These are phyloP conservation scores for Caenorhabditis sp. DNA, from an alignment of 2,888 invertebrate species.

Conservation along the genomic window DNA sequence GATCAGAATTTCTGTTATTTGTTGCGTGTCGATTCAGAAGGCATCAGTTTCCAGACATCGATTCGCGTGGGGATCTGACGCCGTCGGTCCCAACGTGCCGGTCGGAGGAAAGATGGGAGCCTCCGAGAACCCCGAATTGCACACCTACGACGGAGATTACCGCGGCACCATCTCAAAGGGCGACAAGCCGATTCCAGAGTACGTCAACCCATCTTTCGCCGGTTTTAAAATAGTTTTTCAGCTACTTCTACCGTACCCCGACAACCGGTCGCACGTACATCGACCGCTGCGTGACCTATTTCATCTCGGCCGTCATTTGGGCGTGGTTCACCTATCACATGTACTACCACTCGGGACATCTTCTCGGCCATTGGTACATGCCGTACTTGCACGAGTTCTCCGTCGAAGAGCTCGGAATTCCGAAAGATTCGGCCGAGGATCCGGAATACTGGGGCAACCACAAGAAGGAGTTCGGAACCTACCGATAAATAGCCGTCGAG, in stretches of 20 bases:
- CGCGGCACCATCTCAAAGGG: constrained; percentile 69
- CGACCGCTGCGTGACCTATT: constrained; percentile 68
- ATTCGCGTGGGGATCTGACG: constrained; percentile 71
- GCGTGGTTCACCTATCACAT: constrained; percentile 77
- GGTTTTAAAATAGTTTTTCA: constrained; percentile 38
- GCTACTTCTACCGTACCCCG: constrained; percentile 74
- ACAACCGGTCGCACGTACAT: constrained; percentile 73
- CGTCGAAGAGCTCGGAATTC: constrained; percentile 78
- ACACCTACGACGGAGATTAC: constrained; percentile 74
- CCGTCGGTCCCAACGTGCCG: constrained; percentile 69
- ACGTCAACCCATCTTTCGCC: constrained; percentile 6
- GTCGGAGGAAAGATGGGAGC: constrained; percentile 73
- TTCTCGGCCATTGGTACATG: constrained; percentile 78
- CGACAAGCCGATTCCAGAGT: constrained; percentile 74
- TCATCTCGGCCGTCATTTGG: constrained; percentile 72
- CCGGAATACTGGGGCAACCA: constrained; percentile 79
- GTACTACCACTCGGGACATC: constrained; percentile 75
- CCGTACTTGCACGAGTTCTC: constrained; percentile 77
- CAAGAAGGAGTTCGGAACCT: constrained; percentile 69
- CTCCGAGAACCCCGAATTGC: constrained; percentile 72
- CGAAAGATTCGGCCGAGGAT: constrained; percentile 75
- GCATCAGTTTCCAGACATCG: constrained; percentile 48
- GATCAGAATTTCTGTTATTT: too few species aligned
- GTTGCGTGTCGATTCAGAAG: not conserved
- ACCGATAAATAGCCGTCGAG: constrained; percentile 65